Evolutionary conservation across 2,113 vertebrate species (phyloP), one percentile per base, ranked within the genome.

Genomic region (Philantomba maxwellii): DNA sequence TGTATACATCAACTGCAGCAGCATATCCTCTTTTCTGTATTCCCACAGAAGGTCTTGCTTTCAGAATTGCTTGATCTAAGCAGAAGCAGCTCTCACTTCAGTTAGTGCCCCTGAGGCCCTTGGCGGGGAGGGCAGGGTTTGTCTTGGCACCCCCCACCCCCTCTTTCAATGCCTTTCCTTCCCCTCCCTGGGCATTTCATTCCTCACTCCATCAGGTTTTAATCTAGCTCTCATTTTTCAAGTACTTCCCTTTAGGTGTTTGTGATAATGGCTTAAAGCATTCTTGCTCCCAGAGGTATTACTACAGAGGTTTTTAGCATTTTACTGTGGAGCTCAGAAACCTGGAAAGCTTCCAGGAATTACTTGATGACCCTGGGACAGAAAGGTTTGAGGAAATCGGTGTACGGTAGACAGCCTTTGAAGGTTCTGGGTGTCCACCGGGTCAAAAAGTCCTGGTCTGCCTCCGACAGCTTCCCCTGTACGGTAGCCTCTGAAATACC

Each of bases 191-290:
- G 87, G 66, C 95, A 86, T 97, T 92, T 96, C 94, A 94, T 95
- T 97, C 92, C 62, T 91, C 94, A 96, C 94, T 57, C 95, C 95
- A 95, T 97, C 95, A 87, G 96, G 95, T 96, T 97, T 97, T 94
- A 86, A 97, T 97, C 95, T 96, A 5, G 60, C 88, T 97, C 94
- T 96, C 95, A 82, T 94, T 97, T 97, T 96, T 96, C 94, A 96
- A 91, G 85, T 53, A 94, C 94, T 97, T 98, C 94, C 95, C 82
- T 73, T 88, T 91, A 85, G 85, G 92, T 93, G 92, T 93, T 96
- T 97, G 94, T 96, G 96, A 96, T 97, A 91, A 97, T 91, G 82
- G 78, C 57, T 96, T 95, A 85, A 97, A 97, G 57, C 93, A 26
- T 82, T 95, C 91, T 49, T 51, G 53, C 45, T 97, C 95, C 90